These are phyloP conservation scores for Epinotia nisella DNA, from an alignment of 2,888 invertebrate species.

Conservation along the genomic window DNA sequence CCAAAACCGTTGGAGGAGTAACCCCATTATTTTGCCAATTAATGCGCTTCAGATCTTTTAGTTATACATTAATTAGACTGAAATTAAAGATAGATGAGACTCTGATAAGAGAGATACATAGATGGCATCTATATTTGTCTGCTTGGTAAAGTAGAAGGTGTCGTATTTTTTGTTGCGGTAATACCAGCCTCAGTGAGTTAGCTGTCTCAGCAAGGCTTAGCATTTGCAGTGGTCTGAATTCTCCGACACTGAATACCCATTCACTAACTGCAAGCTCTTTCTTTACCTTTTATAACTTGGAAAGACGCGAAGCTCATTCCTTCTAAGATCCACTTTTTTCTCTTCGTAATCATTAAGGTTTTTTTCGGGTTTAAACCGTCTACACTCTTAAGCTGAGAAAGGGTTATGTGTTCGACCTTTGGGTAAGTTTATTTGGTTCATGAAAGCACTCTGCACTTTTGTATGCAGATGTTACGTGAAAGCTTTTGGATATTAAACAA, in stretches of 20 bases:
- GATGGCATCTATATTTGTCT: too few relatives aligned
- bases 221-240: constrained; percentile 75
- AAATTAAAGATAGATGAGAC: too few relatives aligned
- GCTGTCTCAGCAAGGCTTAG: constrained; percentile 43
- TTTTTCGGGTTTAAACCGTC: constrained; percentile 58
- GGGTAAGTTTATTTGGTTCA: constrained; percentile 17
- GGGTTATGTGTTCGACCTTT: constrained; percentile 26
- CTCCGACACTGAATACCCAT: constrained; percentile 77
- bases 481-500: constrained; percentile 18
- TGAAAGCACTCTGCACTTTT: constrained; percentile 19
- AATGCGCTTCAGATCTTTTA: too few relatives aligned
- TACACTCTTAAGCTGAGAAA: constrained; percentile 34
- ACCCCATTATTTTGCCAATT: too few relatives aligned
- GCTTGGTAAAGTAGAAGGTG: too few relatives aligned
- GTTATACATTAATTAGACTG: too few relatives aligned
- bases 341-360: constrained; percentile 68
- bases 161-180: neutral
- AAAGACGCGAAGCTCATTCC: constrained; percentile 77
- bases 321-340: constrained; percentile 70
- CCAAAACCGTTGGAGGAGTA: too few relatives aligned
- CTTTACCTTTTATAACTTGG: constrained; percentile 77
- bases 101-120: too few relatives aligned
- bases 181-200: neutral
- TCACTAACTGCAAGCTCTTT: constrained; percentile 80
- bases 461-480: constrained; percentile 12